Conservation (phyloP, 2,113 vertebrate genomes). For the Elaphurus davidianus region DNA sequence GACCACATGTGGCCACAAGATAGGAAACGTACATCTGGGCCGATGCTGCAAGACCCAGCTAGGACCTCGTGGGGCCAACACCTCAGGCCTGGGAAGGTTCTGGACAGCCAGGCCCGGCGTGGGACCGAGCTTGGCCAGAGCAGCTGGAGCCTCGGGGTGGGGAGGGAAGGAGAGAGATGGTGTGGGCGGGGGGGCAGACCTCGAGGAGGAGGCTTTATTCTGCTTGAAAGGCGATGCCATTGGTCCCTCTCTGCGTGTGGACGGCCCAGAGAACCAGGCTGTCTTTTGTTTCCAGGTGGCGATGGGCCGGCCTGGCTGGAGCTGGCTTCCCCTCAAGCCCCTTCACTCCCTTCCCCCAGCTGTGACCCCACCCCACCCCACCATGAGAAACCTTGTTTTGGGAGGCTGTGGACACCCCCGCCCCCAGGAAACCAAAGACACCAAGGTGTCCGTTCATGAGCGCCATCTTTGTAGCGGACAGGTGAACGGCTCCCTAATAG, state of each 20-base stretch:
- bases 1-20: background rate
- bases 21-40: background rate
- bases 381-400: background rate
- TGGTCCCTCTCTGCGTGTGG: background rate
- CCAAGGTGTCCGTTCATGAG: background rate
- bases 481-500: background rate
- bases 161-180: background rate
- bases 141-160: fast-evolving
- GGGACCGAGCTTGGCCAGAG: fast-evolving
- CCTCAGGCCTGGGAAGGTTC: background rate
- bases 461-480: fast-evolving
- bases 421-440: background rate
- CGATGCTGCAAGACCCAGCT: background rate
- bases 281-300: background rate
- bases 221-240: background rate
- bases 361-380: too few species aligned
- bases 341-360: fast-evolving
- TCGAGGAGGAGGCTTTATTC: background rate
- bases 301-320: background rate
- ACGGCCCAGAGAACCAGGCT: fast-evolving
- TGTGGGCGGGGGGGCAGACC: background rate
- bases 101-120: background rate
- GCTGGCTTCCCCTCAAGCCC: too few species aligned
- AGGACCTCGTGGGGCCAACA: background rate
- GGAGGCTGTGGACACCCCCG: background rate